These are phyloP conservation scores for Alsophila aescularia DNA, from an alignment of 2,888 invertebrate genomes.

Conservation along the genomic window DNA sequence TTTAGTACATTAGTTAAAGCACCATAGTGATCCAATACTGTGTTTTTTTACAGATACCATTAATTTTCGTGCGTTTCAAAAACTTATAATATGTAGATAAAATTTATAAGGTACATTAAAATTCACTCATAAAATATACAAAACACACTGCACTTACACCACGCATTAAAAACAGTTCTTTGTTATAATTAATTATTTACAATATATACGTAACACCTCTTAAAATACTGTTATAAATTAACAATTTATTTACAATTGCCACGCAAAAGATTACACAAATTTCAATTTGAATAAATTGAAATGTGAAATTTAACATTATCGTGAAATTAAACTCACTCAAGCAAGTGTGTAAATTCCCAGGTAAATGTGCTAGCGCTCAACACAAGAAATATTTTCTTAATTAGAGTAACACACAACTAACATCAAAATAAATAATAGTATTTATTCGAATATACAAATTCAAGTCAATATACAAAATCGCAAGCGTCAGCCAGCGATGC, in stretches of 20 bases:
- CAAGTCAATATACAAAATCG: not conserved
- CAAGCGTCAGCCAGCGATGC: too few relatives aligned
- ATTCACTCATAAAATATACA: slow-evolving; percentile 35
- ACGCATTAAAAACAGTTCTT: slow-evolving; percentile 47
- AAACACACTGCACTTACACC: slow-evolving; percentile 45
- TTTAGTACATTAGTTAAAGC: slow-evolving; percentile 43
- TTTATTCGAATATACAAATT: not conserved
- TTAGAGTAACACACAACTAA: slow-evolving; percentile 22
- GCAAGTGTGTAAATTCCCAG: slow-evolving; percentile 14
- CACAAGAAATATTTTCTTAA: not conserved
- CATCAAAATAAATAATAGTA: slow-evolving; percentile 34
- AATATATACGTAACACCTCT: slow-evolving; percentile 52
- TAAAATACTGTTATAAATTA: slow-evolving; percentile 76
- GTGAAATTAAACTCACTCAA: slow-evolving; percentile 15
- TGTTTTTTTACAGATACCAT: not conserved
- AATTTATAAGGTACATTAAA: slow-evolving; percentile 25
- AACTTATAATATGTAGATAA: slow-evolving; percentile 6
- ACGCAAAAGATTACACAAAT: slow-evolving; percentile 52
- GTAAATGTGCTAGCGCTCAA: slow-evolving; percentile 14
- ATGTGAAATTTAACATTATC: slow-evolving; percentile 45
- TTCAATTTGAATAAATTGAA: slow-evolving; percentile 46
- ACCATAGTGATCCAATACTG: slow-evolving; percentile 64
- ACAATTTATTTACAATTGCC: slow-evolving; percentile 66
- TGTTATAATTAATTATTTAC: slow-evolving; percentile 52
- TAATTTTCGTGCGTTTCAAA: slow-evolving; percentile 1